Base-by-base conservation (phyloP, 2,113 vertebrate genomes). In the Crypturellus undulatus region DNA sequence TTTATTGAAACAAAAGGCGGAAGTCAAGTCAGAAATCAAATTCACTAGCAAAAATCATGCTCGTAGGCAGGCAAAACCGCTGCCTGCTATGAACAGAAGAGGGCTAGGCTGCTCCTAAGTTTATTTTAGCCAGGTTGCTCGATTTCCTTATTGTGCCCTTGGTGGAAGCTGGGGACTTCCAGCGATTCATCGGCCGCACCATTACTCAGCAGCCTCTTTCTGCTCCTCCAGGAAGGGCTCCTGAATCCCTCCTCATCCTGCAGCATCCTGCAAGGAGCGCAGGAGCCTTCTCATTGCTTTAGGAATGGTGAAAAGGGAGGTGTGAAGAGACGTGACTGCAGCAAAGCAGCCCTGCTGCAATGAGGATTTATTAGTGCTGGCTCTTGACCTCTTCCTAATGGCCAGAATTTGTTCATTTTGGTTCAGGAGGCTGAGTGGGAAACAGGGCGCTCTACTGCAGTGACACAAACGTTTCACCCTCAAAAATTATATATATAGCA, bases 371-470 rank as follows among this genome's bases (percentile, higher is more conserved):
- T 13, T 34, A 78, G 49, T 59, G 21, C 26, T 32, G 56, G 64
- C 65, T 45, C 75, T 75, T 28, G 14, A 49, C 38, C 26, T 63
- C 60, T 52, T 63, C 8, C 12, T 91, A 47, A 26, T 30, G 17
- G 13, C 58, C 17, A 32, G 38, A 7, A 9, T 10, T 25, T 0
- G 3, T 10, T 34, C 3, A 1, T 18, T 11, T 26, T 40, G 32
- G 34, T 21, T 65, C 5, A 76, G 1, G 32, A 24, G 2, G 3
- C 0, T 1, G 34, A 60, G 34, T 0, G 3, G 30, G 38, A 54
- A 40, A 54, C 40, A 62, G 32, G 19, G 28, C 42, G 45, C 59
- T 81, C 45, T 17, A 34, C 32, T 18, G 49, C 0, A 0, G 70
- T 28, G 51, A 58, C 67, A 42, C n/a, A 13, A 58, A 86, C 9